Conservation (phyloP, 1,140 invertebrate species). For the Drosophila pandora region DNA sequence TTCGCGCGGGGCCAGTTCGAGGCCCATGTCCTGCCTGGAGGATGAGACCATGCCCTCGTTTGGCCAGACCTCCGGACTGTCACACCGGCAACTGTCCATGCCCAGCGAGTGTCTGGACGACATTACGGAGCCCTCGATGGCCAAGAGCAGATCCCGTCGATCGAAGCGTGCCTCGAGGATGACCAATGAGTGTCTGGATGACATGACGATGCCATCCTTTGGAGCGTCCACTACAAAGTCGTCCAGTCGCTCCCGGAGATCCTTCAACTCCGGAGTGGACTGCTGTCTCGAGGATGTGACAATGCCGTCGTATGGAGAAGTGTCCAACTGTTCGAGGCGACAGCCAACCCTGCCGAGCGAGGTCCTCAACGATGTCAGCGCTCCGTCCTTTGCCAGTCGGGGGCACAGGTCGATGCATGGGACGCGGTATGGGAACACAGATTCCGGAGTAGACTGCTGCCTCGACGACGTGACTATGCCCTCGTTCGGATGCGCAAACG, state of each 20-base stretch:
- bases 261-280: neutral
- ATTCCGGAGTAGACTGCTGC: neutral
- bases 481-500: neutral
- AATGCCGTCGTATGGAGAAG: slow-evolving; percentile 9
- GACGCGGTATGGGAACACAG: neutral
- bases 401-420: neutral
- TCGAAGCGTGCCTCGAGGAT: neutral
- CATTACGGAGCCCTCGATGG: neutral
- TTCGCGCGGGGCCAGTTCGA: neutral
- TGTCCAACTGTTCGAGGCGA: neutral
- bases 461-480: slow-evolving; percentile 1
- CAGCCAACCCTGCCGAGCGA: slow-evolving; percentile 13
- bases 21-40: slow-evolving; percentile 5
- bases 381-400: slow-evolving; percentile 3
- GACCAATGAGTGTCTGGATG: slow-evolving; percentile 3
- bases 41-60: slow-evolving; percentile 21
- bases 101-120: neutral
- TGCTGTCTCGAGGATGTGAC: slow-evolving; percentile 15
- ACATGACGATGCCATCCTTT: neutral
- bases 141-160: neutral
- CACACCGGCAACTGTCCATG: neutral
- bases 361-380: slow-evolving; percentile 16
- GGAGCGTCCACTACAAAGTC: neutral
- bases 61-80: neutral
- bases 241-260: neutral